These are phyloP conservation scores for Lampris incognitus DNA, from an alignment of 2,113 vertebrate species.

Conservation along the genomic window DNA sequence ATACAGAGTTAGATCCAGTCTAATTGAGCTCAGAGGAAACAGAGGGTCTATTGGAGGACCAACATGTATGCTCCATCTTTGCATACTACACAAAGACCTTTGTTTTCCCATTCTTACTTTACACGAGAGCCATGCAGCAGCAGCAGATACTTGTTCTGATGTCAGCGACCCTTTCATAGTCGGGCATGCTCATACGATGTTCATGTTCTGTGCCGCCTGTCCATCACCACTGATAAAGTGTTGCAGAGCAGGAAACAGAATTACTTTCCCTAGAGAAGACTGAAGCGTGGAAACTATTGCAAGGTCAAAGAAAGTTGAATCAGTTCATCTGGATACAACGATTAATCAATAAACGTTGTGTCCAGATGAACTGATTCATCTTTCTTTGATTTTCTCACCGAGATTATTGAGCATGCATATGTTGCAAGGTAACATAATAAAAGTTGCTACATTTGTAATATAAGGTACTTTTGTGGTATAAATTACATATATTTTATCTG, in stretches of 20 bases:
- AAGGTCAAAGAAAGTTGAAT: too few relatives aligned
- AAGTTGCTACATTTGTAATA: too few relatives aligned
- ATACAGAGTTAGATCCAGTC: constrained; percentile 72
- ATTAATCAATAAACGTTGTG: background rate
- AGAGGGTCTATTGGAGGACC: constrained; percentile 72
- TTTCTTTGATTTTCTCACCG: too few relatives aligned
- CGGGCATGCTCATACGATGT: background rate
- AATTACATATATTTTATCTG: too few relatives aligned
- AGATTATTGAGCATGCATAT: too few relatives aligned
- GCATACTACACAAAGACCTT: constrained; percentile 67
- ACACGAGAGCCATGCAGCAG: constrained; percentile 34
- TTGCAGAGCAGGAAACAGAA: background rate
- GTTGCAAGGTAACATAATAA: too few relatives aligned
- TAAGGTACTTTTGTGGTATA: too few relatives aligned
- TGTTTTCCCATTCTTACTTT: constrained; percentile 53
- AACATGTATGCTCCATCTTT: constrained; percentile 51
- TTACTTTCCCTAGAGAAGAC: too few relatives aligned
- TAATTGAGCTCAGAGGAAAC: constrained; percentile 76
- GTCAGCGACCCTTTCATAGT: background rate
- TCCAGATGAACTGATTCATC: too few relatives aligned
- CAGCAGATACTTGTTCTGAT: constrained; percentile 15
- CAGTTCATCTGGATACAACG: too few relatives aligned
- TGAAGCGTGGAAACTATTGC: too few relatives aligned
- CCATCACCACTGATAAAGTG: background rate
- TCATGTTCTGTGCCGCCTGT: background rate